A percentile compares a stretch with the other conserved stretches of the same genome.
Evolutionary conservation across 2,888 invertebrate species (phyloP).

Genomic region (Pimpla rufipes): DNA sequence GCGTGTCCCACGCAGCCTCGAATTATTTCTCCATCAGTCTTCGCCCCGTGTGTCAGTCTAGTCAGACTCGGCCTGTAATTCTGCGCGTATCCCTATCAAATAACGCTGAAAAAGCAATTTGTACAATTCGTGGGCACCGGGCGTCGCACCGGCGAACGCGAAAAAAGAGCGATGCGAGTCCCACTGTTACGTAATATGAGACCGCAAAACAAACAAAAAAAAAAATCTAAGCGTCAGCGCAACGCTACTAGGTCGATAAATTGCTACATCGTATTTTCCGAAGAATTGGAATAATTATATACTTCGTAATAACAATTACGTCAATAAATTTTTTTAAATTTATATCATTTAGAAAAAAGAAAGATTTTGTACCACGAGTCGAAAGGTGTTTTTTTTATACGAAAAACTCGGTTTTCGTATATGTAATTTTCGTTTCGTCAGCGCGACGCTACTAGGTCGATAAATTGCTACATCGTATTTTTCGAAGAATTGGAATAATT

Average conservation of each 20-base stretch:
- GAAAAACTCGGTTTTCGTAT: too few species aligned
- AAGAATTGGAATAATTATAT: neutral
- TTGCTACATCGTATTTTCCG: slow-evolving; percentile 5
- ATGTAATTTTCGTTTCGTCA: too few species aligned
- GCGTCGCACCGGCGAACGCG: neutral
- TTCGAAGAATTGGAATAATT: neutral
- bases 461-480: slow-evolving; percentile 2
- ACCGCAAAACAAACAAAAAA: neutral
- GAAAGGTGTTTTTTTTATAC: too few species aligned
- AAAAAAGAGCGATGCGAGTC: neutral
- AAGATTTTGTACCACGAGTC: too few species aligned
- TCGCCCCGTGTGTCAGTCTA: slow-evolving; percentile 40
- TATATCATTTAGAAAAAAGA: neutral
- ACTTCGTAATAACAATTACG: neutral
- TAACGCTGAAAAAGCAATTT: slow-evolving; percentile 44
- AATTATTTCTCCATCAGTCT: slow-evolving; percentile 62
- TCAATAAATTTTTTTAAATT: neutral
- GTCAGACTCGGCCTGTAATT: slow-evolving; percentile 15
- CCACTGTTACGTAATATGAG: slow-evolving; percentile 1
- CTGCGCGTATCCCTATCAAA: slow-evolving; percentile 33
- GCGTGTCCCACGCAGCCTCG: slow-evolving; percentile 54
- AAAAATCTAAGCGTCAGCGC: slow-evolving; percentile 1
- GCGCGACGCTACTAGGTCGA: slow-evolving; percentile 16
- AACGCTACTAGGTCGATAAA: slow-evolving; percentile 13
- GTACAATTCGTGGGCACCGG: slow-evolving; percentile 1